Evolutionary conservation across 2,797 vertebrate genomes (phyloP).

Genomic region (Cirrhinus mrigala): DNA sequence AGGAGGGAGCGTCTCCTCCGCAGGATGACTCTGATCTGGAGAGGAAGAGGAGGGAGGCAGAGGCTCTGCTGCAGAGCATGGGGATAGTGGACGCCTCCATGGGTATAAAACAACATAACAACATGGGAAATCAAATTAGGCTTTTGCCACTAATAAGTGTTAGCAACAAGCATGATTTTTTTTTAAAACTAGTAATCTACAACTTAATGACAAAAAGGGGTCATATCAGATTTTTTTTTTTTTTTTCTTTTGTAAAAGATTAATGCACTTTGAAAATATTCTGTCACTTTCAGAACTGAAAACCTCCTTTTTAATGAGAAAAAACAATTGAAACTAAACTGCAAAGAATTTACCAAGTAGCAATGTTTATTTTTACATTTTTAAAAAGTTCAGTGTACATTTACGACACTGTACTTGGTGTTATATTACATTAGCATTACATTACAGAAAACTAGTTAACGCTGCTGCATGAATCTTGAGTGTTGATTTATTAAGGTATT

Average conservation of each 20-base stretch:
- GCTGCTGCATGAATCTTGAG: not conserved
- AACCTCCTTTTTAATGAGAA: too few relatives aligned
- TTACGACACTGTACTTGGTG: not conserved
- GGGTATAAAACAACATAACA: conserved; percentile 78
- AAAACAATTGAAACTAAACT: not conserved
- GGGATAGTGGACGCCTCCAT: conserved; percentile 91
- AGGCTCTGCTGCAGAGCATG: conserved; percentile 96
- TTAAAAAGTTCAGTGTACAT: not conserved
- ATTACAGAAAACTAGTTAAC: not conserved
- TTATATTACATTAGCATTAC: not conserved
- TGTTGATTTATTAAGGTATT: not conserved
- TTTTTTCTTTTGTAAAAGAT: conserved; percentile 45
- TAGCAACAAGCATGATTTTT: not conserved
- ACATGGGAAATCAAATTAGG: conserved; percentile 28
- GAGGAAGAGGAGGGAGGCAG: conserved; percentile 96
- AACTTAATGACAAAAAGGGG: not conserved
- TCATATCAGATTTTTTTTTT: too few relatives aligned
- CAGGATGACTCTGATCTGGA: conserved; percentile 95
- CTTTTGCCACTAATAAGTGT: conserved; percentile 34
- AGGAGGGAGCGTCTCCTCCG: conserved; percentile 44
- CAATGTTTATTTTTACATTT: too few relatives aligned
- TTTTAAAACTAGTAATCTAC: not conserved
- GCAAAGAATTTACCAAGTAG: not conserved
- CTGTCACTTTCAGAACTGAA: not conserved
- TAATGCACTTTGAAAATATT: not conserved